These are phyloP conservation scores for Aporophyla lueneburgensis DNA, from an alignment of 2,888 invertebrate species.

Conservation along the genomic window DNA sequence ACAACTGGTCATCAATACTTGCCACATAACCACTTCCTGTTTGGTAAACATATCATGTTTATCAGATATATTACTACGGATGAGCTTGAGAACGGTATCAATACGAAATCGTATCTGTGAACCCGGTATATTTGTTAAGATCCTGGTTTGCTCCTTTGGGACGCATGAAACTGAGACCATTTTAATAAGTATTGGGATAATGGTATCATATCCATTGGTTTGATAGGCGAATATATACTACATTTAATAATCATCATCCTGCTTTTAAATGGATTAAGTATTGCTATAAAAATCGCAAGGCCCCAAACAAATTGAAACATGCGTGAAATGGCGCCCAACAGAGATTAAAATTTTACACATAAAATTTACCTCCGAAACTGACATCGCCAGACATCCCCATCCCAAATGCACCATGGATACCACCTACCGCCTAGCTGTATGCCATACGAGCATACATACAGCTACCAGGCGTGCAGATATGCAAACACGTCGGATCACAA, in stretches of 20 bases:
- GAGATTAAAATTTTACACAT: constrained; percentile 19
- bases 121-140: constrained; percentile 5
- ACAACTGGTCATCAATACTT: constrained; percentile 32
- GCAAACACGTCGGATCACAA: constrained; percentile 67
- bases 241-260: background rate
- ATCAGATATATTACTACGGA: constrained; percentile 5
- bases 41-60: constrained; percentile 27
- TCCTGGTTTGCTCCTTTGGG: constrained; percentile 9
- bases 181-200: constrained; percentile 14
- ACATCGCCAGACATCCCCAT: constrained; percentile 39
- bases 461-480: constrained; percentile 65
- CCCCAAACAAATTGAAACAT: constrained; percentile 3
- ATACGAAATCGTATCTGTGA: background rate
- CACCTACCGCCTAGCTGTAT: constrained; percentile 25
- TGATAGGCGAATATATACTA: background rate
- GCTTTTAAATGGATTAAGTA: constrained; percentile 5
- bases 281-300: constrained; percentile 3
- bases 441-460: constrained; percentile 39
- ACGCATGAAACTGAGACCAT: background rate
- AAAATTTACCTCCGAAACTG: constrained; percentile 38
- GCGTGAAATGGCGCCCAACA: constrained; percentile 35
- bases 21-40: constrained; percentile 40
- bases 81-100: constrained; percentile 11
- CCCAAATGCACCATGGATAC: constrained; percentile 10
- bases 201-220: constrained; percentile 12